phyloP scores from a whole-genome alignment of 2,113 vertebrate genomes.

The Pachycephala philippinensis region DNA sequence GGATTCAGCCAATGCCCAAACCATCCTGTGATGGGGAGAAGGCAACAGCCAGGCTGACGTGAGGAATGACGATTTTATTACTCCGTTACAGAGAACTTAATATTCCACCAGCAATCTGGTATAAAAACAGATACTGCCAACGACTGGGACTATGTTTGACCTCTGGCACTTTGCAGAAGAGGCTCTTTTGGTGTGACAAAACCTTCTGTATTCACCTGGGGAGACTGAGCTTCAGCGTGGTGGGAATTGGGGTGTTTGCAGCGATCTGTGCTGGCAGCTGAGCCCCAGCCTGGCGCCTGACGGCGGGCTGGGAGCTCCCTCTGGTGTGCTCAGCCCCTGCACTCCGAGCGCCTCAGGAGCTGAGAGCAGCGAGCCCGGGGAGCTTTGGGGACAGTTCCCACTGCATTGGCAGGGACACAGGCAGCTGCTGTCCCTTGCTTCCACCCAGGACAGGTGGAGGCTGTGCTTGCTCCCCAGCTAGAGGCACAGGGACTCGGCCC shows the following conservation, averaged over 20 bases:
- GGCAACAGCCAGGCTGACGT: fast-evolving
- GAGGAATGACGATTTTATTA: not conserved
- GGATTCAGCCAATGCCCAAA: not conserved
- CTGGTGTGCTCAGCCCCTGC: not conserved
- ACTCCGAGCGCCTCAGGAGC: not conserved
- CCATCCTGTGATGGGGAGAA: not conserved
- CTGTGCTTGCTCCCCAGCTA: not conserved
- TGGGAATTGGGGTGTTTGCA: not conserved
- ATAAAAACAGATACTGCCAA: not conserved
- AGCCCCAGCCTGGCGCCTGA: not conserved
- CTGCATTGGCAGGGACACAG: fast-evolving
- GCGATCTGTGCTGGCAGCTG: not conserved
- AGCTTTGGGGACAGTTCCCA: fast-evolving
- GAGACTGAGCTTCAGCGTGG: not conserved
- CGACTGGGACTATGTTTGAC: not conserved
- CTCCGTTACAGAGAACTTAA: not conserved
- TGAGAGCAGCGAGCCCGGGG: not conserved
- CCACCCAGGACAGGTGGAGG: fast-evolving
- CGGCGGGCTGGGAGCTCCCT: not conserved
- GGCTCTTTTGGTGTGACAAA: not conserved
- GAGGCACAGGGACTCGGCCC: not conserved
- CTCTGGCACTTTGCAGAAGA: not conserved
- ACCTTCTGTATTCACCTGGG: not conserved
- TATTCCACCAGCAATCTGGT: not conserved
- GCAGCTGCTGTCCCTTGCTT: not conserved